A percentile compares a stretch with the other conserved stretches of the same genome.
phyloP scores from a whole-genome alignment of 2,888 invertebrate genomes.

The Epistrophella euchroma region DNA sequence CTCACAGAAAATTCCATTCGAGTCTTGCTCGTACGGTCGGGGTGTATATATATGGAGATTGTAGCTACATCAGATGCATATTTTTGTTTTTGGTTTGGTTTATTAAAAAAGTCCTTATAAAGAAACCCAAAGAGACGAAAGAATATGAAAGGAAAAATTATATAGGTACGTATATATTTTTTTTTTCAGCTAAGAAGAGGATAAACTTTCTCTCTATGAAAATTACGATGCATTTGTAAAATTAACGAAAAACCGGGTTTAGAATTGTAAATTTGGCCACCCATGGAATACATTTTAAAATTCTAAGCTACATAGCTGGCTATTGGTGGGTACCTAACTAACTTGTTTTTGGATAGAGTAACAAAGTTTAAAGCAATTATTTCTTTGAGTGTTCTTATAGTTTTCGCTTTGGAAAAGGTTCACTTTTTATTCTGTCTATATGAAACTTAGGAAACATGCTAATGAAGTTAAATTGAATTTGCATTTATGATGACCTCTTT shows the following conservation, averaged over 20 bases:
- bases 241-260: slow-evolving; percentile 45
- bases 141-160: slow-evolving; percentile 7
- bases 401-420: neutral
- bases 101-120: slow-evolving; percentile 5
- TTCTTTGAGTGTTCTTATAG: slow-evolving; percentile 39
- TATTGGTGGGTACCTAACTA: neutral
- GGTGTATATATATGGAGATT: neutral
- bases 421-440: neutral
- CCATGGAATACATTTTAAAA: slow-evolving; percentile 18
- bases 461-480: slow-evolving; percentile 43
- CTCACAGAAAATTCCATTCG: neutral
- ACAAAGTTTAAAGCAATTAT: slow-evolving; percentile 43
- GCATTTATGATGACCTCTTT: slow-evolving; percentile 38
- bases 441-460: slow-evolving; percentile 33
- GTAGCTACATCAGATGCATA: neutral
- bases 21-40: neutral
- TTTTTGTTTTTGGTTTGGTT: neutral
- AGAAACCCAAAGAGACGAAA: neutral
- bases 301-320: neutral
- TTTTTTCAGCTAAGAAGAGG: slow-evolving; percentile 16
- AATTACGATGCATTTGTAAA: slow-evolving; percentile 45
- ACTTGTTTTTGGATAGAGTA: neutral
- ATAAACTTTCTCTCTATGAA: slow-evolving; percentile 42
- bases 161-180: neutral
- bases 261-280: slow-evolving; percentile 52